Evolutionary conservation across 2,797 vertebrate species (phyloP), one percentile per base, ranked within the genome.

Genomic region (Philypnodon macrostomus): DNA sequence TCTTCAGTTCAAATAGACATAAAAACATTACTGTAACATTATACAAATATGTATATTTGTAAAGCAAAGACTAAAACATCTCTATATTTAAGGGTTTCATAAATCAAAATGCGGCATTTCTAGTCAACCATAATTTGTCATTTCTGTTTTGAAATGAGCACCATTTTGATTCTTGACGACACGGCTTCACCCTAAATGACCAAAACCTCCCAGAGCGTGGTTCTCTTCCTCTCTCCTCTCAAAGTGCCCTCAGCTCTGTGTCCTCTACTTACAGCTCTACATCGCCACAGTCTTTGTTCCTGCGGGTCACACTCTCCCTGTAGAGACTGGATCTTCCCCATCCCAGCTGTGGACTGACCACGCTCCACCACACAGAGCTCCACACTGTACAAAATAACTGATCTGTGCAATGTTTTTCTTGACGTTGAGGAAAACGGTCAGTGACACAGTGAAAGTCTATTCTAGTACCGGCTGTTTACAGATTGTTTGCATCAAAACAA

Each of bases 321-420:
- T 58, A 58, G 63, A 74, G 51, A n/a, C n/a, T 56, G 65, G 48
- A 53, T 59, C 35, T 58, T 75, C 75, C 71, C 36, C 55, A 62
- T 54, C 63, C 72, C 83, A 81, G 81, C 75, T 81, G 80, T 73
- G 66, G 75, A 83, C 51, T 85, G 86, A 83, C 84, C 83, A 73
- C 62, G 51, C 46, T 54, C 58, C 23, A 84, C 84, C 86, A 63
- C 83, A 85, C 55, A 41, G 69, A 61, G 78, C 65, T 79, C 63
- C 58, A 5, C 39, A 41, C 39, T 41, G 21, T 27, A 41, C 15
- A 33, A 33, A 33, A 23, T 23, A 23, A 23, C 6, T n/a, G n/a
- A n/a, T n/a, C n/a, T n/a, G n/a, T n/a, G n/a, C n/a, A n/a, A n/a
- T n/a, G n/a, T n/a, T n/a, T n/a, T n/a, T n/a, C n/a, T n/a, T n/a